A percentile compares a stretch with the other conserved stretches of the same genome.
Conservation (phyloP, 2,113 vertebrate species). For the Poicephalus meyeri region DNA sequence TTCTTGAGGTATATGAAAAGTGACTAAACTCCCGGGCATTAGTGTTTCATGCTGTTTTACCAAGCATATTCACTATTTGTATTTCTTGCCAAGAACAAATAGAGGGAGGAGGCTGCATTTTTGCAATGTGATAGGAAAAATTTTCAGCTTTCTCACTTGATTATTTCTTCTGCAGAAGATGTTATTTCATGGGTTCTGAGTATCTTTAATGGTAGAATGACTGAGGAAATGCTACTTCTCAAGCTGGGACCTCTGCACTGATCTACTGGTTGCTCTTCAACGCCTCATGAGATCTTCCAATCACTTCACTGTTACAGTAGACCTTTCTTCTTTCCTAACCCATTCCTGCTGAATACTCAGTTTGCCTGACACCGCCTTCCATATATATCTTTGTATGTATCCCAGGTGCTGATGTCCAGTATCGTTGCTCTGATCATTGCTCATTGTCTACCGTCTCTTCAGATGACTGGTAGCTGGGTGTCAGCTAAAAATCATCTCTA, state of each 20-base stretch:
- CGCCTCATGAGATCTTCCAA: neutral
- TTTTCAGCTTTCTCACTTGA: neutral
- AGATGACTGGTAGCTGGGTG: neutral
- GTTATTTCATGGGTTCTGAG: neutral
- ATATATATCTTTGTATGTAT: neutral
- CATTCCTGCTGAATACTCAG: neutral
- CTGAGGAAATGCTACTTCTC: neutral
- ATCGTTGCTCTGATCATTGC: neutral
- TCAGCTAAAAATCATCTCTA: neutral
- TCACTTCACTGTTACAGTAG: neutral
- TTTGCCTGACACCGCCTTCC: neutral
- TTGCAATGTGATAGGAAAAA: neutral
- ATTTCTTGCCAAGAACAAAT: neutral
- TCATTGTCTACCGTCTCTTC: neutral
- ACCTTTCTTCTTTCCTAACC: neutral
- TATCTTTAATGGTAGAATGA: neutral
- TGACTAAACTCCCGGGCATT: neutral
- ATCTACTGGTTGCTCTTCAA: neutral
- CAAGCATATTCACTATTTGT: neutral
- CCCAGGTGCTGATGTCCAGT: neutral
- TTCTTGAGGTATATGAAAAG: neutral
- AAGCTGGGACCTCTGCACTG: neutral
- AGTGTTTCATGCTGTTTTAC: neutral
- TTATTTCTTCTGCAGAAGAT: neutral
- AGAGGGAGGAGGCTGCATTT: neutral